phyloP scores from a whole-genome alignment of 2,888 invertebrate genomes.

The Tricholauxania praeusta region DNA sequence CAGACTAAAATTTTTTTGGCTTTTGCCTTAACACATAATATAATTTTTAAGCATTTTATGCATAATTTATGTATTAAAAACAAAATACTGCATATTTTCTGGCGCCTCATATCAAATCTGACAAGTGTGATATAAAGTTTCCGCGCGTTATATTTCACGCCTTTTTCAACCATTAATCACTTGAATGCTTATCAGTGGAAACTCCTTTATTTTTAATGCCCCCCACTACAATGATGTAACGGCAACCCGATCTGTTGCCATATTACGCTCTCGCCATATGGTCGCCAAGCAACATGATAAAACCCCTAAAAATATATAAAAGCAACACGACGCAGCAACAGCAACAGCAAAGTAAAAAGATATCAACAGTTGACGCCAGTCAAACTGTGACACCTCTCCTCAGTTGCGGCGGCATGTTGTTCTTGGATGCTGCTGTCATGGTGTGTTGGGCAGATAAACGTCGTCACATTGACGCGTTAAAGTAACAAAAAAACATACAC shows the following conservation, averaged over 20 bases:
- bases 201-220: not conserved
- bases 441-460: constrained; percentile 5
- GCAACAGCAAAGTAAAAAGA: not conserved
- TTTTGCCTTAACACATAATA: too few species aligned
- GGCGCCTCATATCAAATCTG: not conserved
- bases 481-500: not conserved
- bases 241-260: constrained; percentile 1
- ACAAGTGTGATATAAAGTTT: not conserved
- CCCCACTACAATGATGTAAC: not conserved
- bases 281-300: not conserved
- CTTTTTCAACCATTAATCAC: constrained; percentile 19
- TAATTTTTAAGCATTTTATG: too few species aligned
- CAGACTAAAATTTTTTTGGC: too few species aligned
- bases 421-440: constrained; percentile 10
- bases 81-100: not conserved
- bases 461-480: constrained; percentile 3
- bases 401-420: not conserved
- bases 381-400: not conserved
- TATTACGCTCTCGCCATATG: not conserved
- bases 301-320: constrained; percentile 23
- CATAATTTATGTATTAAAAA: too few species aligned
- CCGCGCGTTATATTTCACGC: not conserved
- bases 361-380: constrained; percentile 31
- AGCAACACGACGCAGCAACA: not conserved
- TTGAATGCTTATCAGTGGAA: constrained; percentile 15